Evolutionary conservation across 2,888 invertebrate genomes (phyloP).

Genomic region (Acanthosepion esculentum): DNA sequence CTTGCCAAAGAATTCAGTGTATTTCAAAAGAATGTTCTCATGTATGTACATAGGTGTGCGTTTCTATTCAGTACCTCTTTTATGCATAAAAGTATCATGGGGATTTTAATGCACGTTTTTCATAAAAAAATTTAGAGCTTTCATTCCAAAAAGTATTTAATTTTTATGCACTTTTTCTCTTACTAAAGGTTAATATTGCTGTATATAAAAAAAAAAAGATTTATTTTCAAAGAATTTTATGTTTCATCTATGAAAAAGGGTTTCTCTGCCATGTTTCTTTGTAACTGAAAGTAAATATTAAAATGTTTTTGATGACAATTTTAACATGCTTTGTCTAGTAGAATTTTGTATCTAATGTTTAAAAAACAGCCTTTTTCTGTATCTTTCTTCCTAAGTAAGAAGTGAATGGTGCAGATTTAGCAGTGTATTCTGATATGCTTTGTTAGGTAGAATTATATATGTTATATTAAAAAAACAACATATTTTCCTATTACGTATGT

Average conservation of each 20-base stretch:
- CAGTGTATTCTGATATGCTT: neutral
- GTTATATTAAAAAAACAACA: too few species aligned
- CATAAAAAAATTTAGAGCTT: neutral
- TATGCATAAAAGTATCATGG: neutral
- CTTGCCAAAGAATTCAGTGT: neutral
- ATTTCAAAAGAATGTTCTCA: neutral
- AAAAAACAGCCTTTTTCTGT: neutral
- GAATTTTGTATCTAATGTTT: neutral
- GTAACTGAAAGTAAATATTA: neutral
- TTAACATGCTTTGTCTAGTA: neutral
- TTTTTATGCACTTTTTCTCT: neutral
- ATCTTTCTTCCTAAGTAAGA: neutral
- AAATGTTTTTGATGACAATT: neutral
- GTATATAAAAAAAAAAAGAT: neutral
- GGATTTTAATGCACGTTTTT: neutral
- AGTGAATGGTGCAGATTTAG: neutral
- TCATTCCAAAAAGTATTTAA: neutral
- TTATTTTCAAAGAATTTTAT: conserved; percentile 10
- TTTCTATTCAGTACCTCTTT: neutral
- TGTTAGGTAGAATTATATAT: too few species aligned
- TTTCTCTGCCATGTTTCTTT: neutral
- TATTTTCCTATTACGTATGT: too few species aligned
- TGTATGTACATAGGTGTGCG: neutral
- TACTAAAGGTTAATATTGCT: neutral
- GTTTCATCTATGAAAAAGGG: neutral